Conservation (phyloP, 2,888 invertebrate genomes). For the Linyphia triangularis region DNA sequence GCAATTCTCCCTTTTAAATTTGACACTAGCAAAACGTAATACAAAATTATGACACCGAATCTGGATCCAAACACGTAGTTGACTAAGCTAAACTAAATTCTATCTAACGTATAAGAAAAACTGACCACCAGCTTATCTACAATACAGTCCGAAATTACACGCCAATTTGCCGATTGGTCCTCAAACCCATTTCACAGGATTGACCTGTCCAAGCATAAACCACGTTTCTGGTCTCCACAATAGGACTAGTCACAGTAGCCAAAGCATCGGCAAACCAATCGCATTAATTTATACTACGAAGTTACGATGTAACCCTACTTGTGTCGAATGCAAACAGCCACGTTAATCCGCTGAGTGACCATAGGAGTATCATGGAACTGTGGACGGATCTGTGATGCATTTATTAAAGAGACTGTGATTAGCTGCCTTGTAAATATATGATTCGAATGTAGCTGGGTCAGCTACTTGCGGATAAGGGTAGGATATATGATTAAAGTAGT, state of each 20-base stretch:
- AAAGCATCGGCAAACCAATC: slow-evolving; percentile 9
- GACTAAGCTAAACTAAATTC: too few relatives aligned
- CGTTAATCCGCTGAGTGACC: slow-evolving; percentile 38
- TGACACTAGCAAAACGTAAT: too few relatives aligned
- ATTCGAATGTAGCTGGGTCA: slow-evolving; percentile 30
- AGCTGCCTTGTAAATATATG: slow-evolving; percentile 40
- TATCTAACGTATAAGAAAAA: too few relatives aligned
- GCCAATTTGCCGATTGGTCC: slow-evolving; percentile 25
- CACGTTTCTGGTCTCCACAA: background rate
- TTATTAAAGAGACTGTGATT: slow-evolving; percentile 48
- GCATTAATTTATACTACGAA: slow-evolving; percentile 39
- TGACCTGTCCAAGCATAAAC: slow-evolving; percentile 1
- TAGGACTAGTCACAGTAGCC: background rate
- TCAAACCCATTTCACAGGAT: background rate
- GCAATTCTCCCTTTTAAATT: too few relatives aligned
- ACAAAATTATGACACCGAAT: too few relatives aligned
- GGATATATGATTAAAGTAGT: too few relatives aligned
- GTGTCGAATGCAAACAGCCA: slow-evolving; percentile 40
- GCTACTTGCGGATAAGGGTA: background rate
- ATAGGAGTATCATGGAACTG: background rate
- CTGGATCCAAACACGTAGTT: too few relatives aligned
- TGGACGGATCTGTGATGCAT: slow-evolving; percentile 17
- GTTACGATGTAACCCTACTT: background rate
- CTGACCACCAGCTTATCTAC: too few relatives aligned
- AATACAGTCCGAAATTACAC: slow-evolving; percentile 17